Conservation (phyloP, 2,113 vertebrate species). For the Zosterops lateralis region DNA sequence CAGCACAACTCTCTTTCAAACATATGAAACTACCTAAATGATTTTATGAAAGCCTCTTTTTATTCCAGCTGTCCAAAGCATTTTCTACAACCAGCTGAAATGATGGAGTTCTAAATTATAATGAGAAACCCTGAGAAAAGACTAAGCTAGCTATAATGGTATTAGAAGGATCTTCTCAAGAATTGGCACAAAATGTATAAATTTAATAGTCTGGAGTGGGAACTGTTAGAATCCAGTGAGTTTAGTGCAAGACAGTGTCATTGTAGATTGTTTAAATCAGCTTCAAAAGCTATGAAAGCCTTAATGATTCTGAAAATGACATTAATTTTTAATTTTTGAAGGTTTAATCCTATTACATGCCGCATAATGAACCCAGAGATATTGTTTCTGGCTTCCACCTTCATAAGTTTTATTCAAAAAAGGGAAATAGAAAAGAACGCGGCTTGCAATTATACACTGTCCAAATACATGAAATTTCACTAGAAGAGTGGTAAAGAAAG, state of each 20-base stretch:
- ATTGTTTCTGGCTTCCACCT: background rate
- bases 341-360: background rate
- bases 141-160: background rate
- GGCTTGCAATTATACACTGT: background rate
- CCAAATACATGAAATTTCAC: background rate
- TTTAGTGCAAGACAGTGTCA: background rate
- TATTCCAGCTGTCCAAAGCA: background rate
- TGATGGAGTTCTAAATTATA: background rate
- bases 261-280: background rate
- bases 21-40: background rate
- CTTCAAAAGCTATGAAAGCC: background rate
- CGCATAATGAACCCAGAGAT: background rate
- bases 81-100: background rate
- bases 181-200: background rate
- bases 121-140: background rate
- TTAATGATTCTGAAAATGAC: background rate
- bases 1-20: background rate
- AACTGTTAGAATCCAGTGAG: background rate
- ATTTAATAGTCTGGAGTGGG: background rate
- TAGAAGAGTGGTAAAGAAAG: background rate
- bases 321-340: background rate
- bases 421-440: background rate
- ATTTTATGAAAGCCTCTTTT: background rate
- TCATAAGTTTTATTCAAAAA: background rate
- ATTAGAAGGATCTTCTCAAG: background rate